Evolutionary conservation across 2,797 vertebrate species (phyloP), one percentile per base, ranked within the genome.

Genomic region (Fistularia commersonii): DNA sequence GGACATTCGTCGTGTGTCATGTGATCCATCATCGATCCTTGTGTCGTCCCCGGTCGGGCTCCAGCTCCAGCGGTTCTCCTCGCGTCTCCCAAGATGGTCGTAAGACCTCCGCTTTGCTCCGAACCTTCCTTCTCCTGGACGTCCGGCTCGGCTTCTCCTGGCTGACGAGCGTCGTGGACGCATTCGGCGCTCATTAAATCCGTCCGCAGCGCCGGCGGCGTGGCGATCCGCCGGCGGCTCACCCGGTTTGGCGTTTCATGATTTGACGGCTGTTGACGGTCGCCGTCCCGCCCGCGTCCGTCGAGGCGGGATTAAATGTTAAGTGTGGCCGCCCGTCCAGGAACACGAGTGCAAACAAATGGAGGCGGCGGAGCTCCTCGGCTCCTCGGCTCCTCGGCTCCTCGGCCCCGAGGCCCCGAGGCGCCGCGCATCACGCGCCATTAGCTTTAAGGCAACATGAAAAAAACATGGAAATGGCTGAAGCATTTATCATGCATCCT

Each of bases 241-340:
- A 70, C 75, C 57, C 7, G 64, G 68, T 42, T 52, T 45, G n/a
- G n/a, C n/a, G 8, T 31, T n/a, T 33, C 39, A 6, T 6, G 6
- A 11, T 32, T 40, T 51, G 38, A 34, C 49, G 31, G 39, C 15
- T 35, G 41, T 41, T 41, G 49, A 48, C 35, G 13, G 47, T 15
- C 6, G n/a, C n/a, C n/a, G n/a, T 76, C 67, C 72, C 81, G 79
- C 67, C 80, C 71, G 72, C 67, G 51, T 77, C 66, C 65, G 80
- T 77, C 77, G 54, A 61, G 65, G 65, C 66, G 50, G 79, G 51
- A 87, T 89, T 72, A 83, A 86, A 88, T 79, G 82, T 87, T 82
- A 85, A 85, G 73, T 76, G 51, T 4, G 62, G 78, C 69, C 73
- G 56, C 68, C 0, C 62, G 40, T 62, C 1, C 49, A 57, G 78